Conservation (phyloP, 1,140 invertebrate genomes). For the Drosophila pachea region DNA sequence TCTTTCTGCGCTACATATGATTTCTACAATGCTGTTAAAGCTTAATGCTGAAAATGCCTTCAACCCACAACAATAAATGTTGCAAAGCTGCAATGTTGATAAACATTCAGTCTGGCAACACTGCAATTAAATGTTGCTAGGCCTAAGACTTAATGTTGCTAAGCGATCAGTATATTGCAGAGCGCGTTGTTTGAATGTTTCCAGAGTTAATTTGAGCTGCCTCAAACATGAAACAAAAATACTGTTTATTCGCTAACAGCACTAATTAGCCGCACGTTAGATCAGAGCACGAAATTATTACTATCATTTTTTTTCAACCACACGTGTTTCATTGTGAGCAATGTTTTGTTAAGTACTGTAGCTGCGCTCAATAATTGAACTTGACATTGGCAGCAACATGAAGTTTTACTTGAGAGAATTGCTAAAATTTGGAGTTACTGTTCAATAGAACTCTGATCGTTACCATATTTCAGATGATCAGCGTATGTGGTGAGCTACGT, state of each 20-base stretch:
- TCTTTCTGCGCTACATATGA: no score
- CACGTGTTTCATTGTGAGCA: constrained; percentile 34
- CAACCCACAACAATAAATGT: background rate
- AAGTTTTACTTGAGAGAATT: background rate
- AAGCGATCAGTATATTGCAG: background rate
- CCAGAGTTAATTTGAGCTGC: background rate
- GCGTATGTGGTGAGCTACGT: constrained; percentile 37
- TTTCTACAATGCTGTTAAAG: no score
- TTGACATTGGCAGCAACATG: constrained; percentile 26
- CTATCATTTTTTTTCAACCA: constrained; percentile 14
- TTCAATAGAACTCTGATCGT: background rate
- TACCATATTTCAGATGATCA: constrained; percentile 22
- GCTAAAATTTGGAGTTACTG: no score
- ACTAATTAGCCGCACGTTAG: constrained; percentile 23
- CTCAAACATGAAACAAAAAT: constrained; percentile 7
- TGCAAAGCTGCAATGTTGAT: background rate
- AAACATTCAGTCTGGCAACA: background rate
- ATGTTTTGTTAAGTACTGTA: constrained; percentile 11
- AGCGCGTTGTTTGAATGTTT: constrained; percentile 6
- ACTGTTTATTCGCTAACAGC: background rate
- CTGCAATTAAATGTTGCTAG: constrained; percentile 2
- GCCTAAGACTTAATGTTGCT: background rate
- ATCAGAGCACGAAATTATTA: constrained; percentile 2
- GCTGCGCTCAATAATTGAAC: constrained; percentile 5
- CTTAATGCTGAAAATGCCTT: no score